phyloP scores from a whole-genome alignment of 2,113 vertebrate species.

The Coryphaenoides rupestris region DNA sequence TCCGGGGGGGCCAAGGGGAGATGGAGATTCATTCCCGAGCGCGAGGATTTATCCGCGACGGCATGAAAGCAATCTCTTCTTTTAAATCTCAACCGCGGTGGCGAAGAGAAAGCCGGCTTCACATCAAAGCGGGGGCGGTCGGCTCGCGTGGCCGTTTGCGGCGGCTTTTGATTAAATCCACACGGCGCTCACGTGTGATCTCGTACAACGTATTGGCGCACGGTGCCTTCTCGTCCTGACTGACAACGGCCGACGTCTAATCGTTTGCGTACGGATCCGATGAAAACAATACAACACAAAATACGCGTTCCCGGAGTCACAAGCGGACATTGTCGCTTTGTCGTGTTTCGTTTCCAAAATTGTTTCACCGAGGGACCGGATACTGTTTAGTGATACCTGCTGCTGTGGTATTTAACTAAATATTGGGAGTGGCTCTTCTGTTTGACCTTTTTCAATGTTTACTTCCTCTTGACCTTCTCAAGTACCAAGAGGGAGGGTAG shows the following conservation, averaged over 20 bases:
- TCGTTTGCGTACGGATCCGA: not conserved
- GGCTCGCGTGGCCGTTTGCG: constrained; percentile 51
- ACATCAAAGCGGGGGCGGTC: constrained; percentile 51
- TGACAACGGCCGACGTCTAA: not conserved
- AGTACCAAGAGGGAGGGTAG: too few relatives aligned
- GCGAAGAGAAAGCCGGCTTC: constrained; percentile 38
- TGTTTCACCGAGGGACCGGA: too few relatives aligned
- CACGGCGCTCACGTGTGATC: not conserved
- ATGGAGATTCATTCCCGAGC: constrained; percentile 64
- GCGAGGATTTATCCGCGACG: constrained; percentile 57
- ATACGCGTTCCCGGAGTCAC: not conserved
- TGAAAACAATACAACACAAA: not conserved
- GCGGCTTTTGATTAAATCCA: constrained; percentile 53
- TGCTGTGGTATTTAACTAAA: too few relatives aligned
- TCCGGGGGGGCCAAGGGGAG: constrained; percentile 50
- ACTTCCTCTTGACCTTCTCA: too few relatives aligned
- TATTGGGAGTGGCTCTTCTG: too few relatives aligned
- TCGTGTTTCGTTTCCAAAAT: too few relatives aligned
- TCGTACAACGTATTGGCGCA: not conserved
- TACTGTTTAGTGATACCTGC: too few relatives aligned
- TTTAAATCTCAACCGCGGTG: constrained; percentile 43
- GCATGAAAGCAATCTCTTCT: constrained; percentile 59
- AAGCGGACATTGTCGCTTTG: too few relatives aligned
- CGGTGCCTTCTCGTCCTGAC: too few relatives aligned
- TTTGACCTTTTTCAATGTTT: too few relatives aligned